Evolutionary conservation across 2,888 invertebrate genomes (phyloP), one percentile per base, ranked within the genome.

Genomic region (Nephrotoma flavescens): DNA sequence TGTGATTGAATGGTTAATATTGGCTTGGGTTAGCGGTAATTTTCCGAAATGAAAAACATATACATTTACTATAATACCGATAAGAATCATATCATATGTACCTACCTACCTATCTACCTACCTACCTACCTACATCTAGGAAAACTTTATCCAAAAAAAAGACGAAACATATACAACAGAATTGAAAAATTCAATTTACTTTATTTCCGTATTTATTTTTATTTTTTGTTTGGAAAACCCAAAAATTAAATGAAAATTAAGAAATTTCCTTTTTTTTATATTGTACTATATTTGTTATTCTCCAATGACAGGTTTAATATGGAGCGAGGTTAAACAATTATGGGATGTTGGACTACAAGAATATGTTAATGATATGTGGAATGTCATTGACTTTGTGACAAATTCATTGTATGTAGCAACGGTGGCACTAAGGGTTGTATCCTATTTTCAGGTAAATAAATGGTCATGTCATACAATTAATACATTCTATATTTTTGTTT

Each of bases 361-460:
- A 91, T 99, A 99, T 92, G 95, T 97, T 87, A 96, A 98, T 90
- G 99, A 99, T 92, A 98, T 99, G 98, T 99, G 99, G 99, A 99
- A 99, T 92, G 98, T 99, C 87, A 97, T 99, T 89, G 99, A 99
- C 92, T 99, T 99, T 92, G 97, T 99, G 88, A 99, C 99, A 88
- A 99, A 99, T 92, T 98, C 99, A 6, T 93, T 99, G 57, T 99
- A 99, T 92, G 97, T 99, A 88, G 98, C 99, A 87, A 99, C 99
- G 0, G 97, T 99, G 87, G 98, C 98, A 2, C 93, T 99, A 87
- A 94, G 99, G 88, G 94, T 98, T 87, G 98, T 99, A 42, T 98
- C 99, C 12, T 98, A 98, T 92, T 96, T 97, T 90, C 97, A 98
- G 95, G 99, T 98, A 91, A 91, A 92, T 41, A 41, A 42, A 86